Percentiles rank a stretch among this genome's conserved stretches.
These are phyloP conservation scores for Laspeyria flexula DNA, from an alignment of 2,888 invertebrate species.

Conservation along the genomic window DNA sequence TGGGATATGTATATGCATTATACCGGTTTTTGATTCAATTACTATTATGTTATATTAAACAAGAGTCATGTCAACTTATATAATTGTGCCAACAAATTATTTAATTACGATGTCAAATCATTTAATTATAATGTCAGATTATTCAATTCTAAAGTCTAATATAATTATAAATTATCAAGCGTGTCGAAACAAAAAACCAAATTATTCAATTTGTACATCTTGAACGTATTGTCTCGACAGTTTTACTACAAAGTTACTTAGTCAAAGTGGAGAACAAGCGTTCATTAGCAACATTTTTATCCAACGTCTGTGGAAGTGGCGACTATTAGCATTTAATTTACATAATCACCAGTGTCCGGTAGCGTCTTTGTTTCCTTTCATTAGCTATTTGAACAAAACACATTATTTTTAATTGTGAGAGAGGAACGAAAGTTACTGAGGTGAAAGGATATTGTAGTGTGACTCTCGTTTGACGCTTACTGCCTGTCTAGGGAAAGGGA, in stretches of 20 bases:
- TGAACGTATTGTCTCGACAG: no score
- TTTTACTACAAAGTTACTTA: background rate
- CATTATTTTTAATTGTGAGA: slow-evolving; percentile 24
- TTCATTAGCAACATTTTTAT: background rate
- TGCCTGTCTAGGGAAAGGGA: slow-evolving; percentile 43
- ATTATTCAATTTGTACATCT: no score
- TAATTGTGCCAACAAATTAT: no score
- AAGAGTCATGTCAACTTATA: no score
- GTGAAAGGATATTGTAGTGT: slow-evolving; percentile 37
- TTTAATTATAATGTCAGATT: no score
- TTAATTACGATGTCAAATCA: no score
- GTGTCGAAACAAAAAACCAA: no score
- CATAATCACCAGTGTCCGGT: slow-evolving; percentile 5
- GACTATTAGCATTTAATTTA: slow-evolving; percentile 14
- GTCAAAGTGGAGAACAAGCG: background rate
- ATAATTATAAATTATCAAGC: no score
- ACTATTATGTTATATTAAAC: no score
- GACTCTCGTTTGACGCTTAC: slow-evolving; percentile 18
- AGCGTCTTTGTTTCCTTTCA: slow-evolving; percentile 13
- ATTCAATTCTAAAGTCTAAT: no score
- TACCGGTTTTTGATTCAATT: no score
- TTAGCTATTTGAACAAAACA: slow-evolving; percentile 5
- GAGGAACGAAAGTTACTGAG: slow-evolving; percentile 30
- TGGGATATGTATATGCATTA: no score
- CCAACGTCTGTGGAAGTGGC: background rate